Conservation (phyloP, 2,797 vertebrate genomes). For the Alcedo quadribrachys region DNA sequence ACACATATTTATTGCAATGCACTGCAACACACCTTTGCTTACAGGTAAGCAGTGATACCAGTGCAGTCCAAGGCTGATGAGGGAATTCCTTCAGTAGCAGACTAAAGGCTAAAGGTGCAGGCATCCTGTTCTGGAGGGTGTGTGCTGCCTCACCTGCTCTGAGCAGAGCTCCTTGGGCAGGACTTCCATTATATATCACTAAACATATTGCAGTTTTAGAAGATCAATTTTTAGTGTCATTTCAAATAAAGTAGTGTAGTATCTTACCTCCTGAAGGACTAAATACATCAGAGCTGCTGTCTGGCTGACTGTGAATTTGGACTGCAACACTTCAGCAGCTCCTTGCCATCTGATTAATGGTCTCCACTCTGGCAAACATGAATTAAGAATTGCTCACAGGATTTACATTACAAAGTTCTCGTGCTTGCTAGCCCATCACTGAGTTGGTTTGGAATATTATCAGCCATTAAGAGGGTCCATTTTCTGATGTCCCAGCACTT, state of each 20-base stretch:
- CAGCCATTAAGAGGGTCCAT: background rate
- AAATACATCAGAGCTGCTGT: background rate
- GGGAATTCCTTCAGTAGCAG: background rate
- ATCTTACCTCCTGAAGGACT: background rate
- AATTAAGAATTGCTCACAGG: background rate
- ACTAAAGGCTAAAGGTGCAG: background rate
- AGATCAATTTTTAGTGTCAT: background rate
- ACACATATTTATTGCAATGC: background rate
- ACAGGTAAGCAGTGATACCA: rapidly evolving
- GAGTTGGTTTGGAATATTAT: background rate
- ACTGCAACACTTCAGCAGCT: background rate
- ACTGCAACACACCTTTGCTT: background rate
- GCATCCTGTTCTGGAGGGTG: background rate
- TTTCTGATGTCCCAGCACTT: background rate
- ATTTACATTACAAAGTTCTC: background rate
- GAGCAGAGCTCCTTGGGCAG: rapidly evolving
- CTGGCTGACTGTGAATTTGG: background rate
- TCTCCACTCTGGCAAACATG: background rate
- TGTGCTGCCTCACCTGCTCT: background rate
- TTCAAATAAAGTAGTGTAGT: background rate
- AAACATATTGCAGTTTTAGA: background rate
- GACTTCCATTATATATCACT: background rate
- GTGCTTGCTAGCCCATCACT: background rate
- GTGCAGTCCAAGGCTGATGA: background rate
- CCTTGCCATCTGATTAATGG: background rate